phyloP scores from a whole-genome alignment of 2,888 invertebrate genomes.

The Lumbricus terrestris region DNA sequence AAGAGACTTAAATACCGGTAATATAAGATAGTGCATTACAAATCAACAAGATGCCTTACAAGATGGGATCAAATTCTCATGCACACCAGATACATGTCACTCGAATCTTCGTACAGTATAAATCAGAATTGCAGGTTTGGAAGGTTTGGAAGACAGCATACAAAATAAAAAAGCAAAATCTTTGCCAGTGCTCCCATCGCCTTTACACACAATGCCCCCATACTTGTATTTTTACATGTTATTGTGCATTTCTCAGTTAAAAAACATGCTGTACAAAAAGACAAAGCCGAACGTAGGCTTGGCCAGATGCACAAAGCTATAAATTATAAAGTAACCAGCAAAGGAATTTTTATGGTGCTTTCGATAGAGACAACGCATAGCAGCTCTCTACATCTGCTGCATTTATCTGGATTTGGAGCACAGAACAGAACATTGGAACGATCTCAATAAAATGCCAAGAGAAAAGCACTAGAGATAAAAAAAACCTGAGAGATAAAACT shows the following conservation, averaged over 20 bases:
- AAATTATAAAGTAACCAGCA: no score
- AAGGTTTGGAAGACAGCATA: neutral
- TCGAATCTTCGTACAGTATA: neutral
- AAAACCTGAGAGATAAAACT: neutral
- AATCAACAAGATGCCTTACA: no score
- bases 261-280: neutral
- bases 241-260: neutral
- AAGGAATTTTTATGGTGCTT: neutral
- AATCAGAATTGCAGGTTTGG: neutral
- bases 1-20: no score
- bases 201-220: neutral
- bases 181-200: neutral
- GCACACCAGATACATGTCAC: neutral
- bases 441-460: neutral
- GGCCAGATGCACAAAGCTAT: no score
- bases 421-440: no score
- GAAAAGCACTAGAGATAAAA: neutral
- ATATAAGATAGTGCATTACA: no score
- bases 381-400: neutral
- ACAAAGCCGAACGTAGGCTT: neutral
- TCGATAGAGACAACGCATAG: neutral
- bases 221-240: neutral
- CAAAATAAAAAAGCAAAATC: no score
- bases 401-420: neutral
- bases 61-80: neutral